Evolutionary conservation across 2,888 invertebrate genomes (phyloP), one percentile per base, ranked within the genome.

Genomic region (Nephrotoma appendiculata): DNA sequence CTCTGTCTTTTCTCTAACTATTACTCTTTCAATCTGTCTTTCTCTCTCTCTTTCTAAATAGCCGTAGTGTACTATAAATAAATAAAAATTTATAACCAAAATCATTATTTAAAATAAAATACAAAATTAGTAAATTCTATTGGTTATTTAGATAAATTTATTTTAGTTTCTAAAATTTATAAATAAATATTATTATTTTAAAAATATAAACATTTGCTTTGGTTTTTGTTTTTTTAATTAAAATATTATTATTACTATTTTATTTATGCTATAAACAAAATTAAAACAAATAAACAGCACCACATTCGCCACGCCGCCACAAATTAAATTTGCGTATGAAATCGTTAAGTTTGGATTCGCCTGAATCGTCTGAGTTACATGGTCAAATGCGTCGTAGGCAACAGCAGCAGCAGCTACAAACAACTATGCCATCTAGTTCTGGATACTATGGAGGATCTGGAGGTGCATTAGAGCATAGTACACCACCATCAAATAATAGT

Each of bases 271-370:
- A 71, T 71, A 71, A 71, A 31, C 71, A 71, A 71, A 71, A 6
- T 52, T 9, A 6, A 52, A 52, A 52, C 52, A 52, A 52, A 52
- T 6, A 52, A 52, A 92, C 95, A 98, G 98, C 98, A 91, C 98
- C 98, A 89, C 98, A 98, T 93, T 98, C 98, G 92, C 98, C 98
- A 90, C 95, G 98, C 91, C 95, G 98, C 88, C 98, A 98, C 94
- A 97, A 98, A 93, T 94, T 98, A 93, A 98, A 98, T 93, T 95
- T 98, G 92, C 95, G 98, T 91, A 98, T 98, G 98, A 98, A 99
- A 94, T 98, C 98, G 91, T 95, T 98, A 90, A 98, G 98, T 88
- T 93, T 98, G 94, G 98, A 98, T 92, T 98, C 98, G 45, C 98
- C 98, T 88, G 98, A 98, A 92, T 97, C 97, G 89, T 95, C 96